Evolutionary conservation across 2,797 vertebrate species (phyloP), one percentile per base, ranked within the genome.

Genomic region (Gymnoscopelus microlampas): DNA sequence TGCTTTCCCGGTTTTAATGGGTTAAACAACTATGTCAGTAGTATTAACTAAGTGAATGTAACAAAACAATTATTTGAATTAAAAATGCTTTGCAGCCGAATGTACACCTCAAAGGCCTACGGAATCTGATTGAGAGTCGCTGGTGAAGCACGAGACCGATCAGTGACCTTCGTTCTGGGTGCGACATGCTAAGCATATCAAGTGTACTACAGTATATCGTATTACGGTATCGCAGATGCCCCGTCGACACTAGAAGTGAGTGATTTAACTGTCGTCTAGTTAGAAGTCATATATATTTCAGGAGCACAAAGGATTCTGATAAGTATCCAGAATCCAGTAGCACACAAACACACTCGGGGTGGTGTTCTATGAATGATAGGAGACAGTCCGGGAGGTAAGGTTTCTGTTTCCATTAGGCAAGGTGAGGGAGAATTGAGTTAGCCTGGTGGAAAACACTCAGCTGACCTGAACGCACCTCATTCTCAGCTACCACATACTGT

Each of bases 221-320:
- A 63, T 92, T 87, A 70, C 83, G 51, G 59, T 66, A 48, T 23
- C 68, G 13, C 63, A n/a, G 26, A 64, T 3, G 58, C 56, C 66
- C 78, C 5, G 55, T 60, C 57, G 75, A 81, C 74, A 79, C 72
- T 49, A 66, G 13, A 57, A 68, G 72, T 23, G 55, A 68, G 55
- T 19, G 72, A 86, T 78, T 84, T 83, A 73, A 66, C 58, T 7
- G 76, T 77, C 76, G 76, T 77, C 76, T 68, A 8, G 66, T 77
- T 83, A 78, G 70, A 89, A 53, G 53, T 80, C 72, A 82, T 89
- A 7, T 5, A 88, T 92, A 81, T 87, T 91, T 88, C 72, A 90
- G 39, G 55, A 81, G 69, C 76, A 79, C 65, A 73, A 59, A 13
- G 73, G 57, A 57, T 72, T 39, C 70, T 77, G 66, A 74, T 63